Percentiles rank a stretch among this genome's conserved stretches.
phyloP scores from a whole-genome alignment of 1,140 invertebrate genomes.

The Formica exsecta region DNA sequence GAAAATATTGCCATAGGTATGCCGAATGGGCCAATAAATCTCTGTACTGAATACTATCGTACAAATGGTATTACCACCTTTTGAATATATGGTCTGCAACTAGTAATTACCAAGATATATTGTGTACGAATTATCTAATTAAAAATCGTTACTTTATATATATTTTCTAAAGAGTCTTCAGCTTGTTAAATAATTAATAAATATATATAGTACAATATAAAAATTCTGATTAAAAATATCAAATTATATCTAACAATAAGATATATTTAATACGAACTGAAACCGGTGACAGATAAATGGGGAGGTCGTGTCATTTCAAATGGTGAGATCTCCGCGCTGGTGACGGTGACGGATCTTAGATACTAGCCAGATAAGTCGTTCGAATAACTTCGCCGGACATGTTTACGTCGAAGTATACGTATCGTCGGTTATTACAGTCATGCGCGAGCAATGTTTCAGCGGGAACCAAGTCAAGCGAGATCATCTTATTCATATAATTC shows the following conservation, averaged over 20 bases:
- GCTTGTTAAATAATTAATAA: not conserved
- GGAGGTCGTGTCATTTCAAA: slow-evolving; percentile 16
- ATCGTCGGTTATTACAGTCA: slow-evolving; percentile 26
- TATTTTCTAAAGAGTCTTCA: not conserved
- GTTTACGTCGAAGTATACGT: slow-evolving; percentile 50
- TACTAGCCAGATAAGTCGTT: slow-evolving; percentile 19
- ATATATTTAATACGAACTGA: not conserved
- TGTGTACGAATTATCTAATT: not conserved
- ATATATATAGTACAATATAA: not conserved
- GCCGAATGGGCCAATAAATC: slow-evolving; percentile 44
- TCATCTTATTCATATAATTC: slow-evolving; percentile 20
- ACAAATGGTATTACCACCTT: not conserved
- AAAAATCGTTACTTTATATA: not conserved
- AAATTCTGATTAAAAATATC: no score
- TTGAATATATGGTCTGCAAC: slow-evolving; percentile 2
- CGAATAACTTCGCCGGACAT: slow-evolving; percentile 44
- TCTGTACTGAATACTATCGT: not conserved
- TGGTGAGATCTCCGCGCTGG: not conserved
- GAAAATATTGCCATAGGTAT: slow-evolving; percentile 36
- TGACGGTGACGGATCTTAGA: slow-evolving; percentile 18
- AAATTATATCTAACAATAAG: no score
- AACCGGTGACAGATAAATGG: slow-evolving; percentile 27
- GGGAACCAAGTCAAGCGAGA: slow-evolving; percentile 8
- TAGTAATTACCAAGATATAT: slow-evolving; percentile 39
- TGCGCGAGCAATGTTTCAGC: not conserved